These are phyloP conservation scores for Epinotia demarniana DNA, from an alignment of 2,888 invertebrate genomes.

Conservation along the genomic window DNA sequence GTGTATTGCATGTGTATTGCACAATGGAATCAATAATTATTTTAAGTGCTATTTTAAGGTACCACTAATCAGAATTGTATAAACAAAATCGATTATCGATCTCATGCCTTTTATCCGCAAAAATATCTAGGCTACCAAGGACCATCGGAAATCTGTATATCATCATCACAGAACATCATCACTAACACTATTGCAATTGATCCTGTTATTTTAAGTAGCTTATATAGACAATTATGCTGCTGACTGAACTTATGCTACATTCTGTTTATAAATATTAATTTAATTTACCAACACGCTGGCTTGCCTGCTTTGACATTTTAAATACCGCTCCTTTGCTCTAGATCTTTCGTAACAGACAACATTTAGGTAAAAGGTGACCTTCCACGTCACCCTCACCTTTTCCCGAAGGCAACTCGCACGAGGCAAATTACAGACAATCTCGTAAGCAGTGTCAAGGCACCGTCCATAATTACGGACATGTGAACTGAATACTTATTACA, in stretches of 20 bases:
- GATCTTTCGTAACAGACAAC: slow-evolving; percentile 3
- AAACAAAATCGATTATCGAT: too few relatives aligned
- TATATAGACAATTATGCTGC: too few relatives aligned
- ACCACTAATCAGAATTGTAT: too few relatives aligned
- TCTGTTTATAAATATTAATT: not conserved
- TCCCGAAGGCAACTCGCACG: not conserved
- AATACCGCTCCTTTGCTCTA: not conserved
- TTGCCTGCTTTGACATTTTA: not conserved
- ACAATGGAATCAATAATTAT: not conserved
- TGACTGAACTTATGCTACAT: too few relatives aligned
- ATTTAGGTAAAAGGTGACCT: slow-evolving; percentile 12
- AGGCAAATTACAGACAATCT: not conserved
- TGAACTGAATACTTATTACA: not conserved
- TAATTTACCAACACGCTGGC: not conserved
- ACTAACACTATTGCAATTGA: too few relatives aligned
- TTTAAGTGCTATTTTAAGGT: too few relatives aligned
- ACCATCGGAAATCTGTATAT: too few relatives aligned
- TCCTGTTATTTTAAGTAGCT: too few relatives aligned
- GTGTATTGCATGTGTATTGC: too few relatives aligned
- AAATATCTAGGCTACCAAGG: too few relatives aligned
- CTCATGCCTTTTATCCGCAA: too few relatives aligned
- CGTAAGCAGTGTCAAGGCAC: slow-evolving; percentile 9
- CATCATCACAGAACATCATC: too few relatives aligned
- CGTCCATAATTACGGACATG: slow-evolving; percentile 8
- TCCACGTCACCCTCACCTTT: slow-evolving; percentile 5